These are phyloP conservation scores for Reinhardtius hippoglossoides DNA, from an alignment of 2,113 vertebrate species.

Conservation along the genomic window DNA sequence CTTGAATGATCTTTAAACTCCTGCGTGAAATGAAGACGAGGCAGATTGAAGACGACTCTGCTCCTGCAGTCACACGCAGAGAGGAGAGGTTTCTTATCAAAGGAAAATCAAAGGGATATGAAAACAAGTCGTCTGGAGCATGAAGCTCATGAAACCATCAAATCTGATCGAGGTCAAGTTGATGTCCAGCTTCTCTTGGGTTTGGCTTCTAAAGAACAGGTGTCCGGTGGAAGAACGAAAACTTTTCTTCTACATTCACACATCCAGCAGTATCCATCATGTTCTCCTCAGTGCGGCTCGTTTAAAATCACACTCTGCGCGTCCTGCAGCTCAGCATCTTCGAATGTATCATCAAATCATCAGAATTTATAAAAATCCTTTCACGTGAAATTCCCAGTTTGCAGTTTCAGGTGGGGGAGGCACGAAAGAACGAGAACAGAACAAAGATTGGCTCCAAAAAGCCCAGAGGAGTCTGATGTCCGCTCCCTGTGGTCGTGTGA, in stretches of 20 bases:
- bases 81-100: too few species aligned
- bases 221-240: background rate
- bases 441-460: background rate
- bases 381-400: background rate
- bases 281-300: conserved; percentile 15
- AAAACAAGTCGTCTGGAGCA: background rate
- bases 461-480: conserved; percentile 4
- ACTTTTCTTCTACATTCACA: background rate
- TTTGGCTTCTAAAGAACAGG: conserved; percentile 27
- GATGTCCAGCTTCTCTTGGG: conserved; percentile 17
- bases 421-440: too few species aligned
- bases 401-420: too few species aligned
- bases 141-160: background rate
- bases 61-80: background rate
- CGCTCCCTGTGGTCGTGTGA: conserved; percentile 37
- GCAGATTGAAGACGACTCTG: background rate
- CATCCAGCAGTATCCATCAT: conserved; percentile 33
- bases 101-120: background rate
- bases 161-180: background rate
- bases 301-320: background rate
- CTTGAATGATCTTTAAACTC: background rate
- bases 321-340: background rate
- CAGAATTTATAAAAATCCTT: background rate
- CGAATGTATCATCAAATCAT: background rate
- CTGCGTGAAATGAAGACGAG: background rate